Evolutionary conservation across 2,113 vertebrate genomes (phyloP), one percentile per base, ranked within the genome.

Genomic region (Globicephala melas): DNA sequence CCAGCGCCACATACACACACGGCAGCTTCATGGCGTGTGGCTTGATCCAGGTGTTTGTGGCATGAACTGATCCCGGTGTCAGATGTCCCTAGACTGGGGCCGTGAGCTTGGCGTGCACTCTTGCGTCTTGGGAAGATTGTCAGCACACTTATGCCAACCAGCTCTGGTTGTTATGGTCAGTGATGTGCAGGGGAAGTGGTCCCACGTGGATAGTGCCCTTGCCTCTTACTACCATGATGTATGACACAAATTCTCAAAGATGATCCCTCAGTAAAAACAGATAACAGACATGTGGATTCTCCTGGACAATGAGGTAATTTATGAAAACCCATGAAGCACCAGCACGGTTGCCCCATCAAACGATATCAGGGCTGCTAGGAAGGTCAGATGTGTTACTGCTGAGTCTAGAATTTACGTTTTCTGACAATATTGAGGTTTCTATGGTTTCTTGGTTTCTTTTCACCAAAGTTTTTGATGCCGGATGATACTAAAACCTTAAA

Each of bases 361-460:
- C n/a, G 53, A 0, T n/a, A 9, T 38, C 62, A 60, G 0, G 86
- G 44, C 58, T 63, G 67, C 74, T 23, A 3, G 44, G 23, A 55
- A 26, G 50, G 50, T 44, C 65, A 28, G 15, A 2, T 68, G 28
- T n/a, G 74, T 53, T 73, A n/a, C 21, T 18, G 8, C 67, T 3
- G 10, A 89, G 67, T 67, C 62, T 55, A 62, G 71, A 83, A 38
- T 67, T 84, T 23, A 67, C 76, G 25, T 76, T 89, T 97, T 74
- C 12, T 83, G 36, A 80, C 41, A 83, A 28, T n/a, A 28, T 38
- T 85, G 68, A 73, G 70, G 67, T 38, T 55, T 70, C 73, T 85
- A 0, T 76, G 26, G 23, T 67, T 82, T 94, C 74, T 41, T 50
- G 17, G 67, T 65, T 88, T 82, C 41, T 86, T 89, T 83, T 73